phyloP scores from a whole-genome alignment of 2,888 invertebrate species.

The Drosophila prolongata region DNA sequence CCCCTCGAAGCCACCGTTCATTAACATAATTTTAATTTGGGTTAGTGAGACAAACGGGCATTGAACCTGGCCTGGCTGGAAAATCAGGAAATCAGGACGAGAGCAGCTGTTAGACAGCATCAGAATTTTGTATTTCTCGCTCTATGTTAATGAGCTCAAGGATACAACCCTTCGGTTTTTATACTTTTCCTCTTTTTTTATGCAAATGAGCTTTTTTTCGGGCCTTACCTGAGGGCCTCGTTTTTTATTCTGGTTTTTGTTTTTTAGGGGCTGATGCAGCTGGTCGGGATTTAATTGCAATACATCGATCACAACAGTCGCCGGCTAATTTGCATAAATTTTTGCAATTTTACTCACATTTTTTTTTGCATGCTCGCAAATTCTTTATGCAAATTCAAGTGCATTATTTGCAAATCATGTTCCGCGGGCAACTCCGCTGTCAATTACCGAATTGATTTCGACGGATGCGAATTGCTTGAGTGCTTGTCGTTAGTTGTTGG shows the following conservation, averaged over 20 bases:
- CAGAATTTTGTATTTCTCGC: conserved; percentile 52
- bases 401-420: conserved; percentile 83
- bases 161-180: conserved; percentile 42
- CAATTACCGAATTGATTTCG: conserved; percentile 69
- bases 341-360: conserved; percentile 40
- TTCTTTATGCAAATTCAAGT: conserved; percentile 81
- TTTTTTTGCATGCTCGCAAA: conserved; percentile 13
- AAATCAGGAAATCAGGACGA: conserved; percentile 39
- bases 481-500: conserved; percentile 44
- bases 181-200: conserved; percentile 53
- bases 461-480: conserved; percentile 51
- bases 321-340: conserved; percentile 71
- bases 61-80: conserved; percentile 56
- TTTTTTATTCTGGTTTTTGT: conserved; percentile 22
- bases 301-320: conserved; percentile 25
- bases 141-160: conserved; percentile 79
- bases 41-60: conserved; percentile 79
- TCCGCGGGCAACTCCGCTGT: conserved; percentile 72
- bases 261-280: conserved; percentile 52
- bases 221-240: conserved; percentile 61
- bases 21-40: conserved; percentile 84
- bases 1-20: conserved; percentile 55
- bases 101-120: conserved; percentile 59
- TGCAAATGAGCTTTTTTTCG: conserved; percentile 71
- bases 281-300: conserved; percentile 68